Evolutionary conservation across 2,888 invertebrate genomes (phyloP).

Genomic region (Bellardia bayeri): DNA sequence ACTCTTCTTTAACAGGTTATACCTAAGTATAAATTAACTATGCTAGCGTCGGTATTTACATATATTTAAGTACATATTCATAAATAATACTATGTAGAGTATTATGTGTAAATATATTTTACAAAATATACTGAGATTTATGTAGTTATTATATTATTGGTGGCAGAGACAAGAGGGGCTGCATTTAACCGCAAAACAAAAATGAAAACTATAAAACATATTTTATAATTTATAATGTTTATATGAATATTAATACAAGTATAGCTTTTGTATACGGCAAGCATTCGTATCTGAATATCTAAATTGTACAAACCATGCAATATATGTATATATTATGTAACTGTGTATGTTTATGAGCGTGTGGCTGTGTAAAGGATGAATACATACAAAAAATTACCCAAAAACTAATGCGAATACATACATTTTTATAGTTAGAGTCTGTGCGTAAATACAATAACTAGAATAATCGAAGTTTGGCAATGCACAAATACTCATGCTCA

Average conservation of each 20-base stretch:
- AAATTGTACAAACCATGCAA: constrained; percentile 29
- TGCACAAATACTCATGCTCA: neutral
- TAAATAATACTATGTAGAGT: too few species aligned
- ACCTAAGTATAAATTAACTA: too few species aligned
- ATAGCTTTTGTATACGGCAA: neutral
- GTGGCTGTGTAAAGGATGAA: constrained; percentile 25
- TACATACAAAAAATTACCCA: constrained; percentile 40
- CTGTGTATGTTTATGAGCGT: constrained; percentile 15
- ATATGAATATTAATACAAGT: constrained; percentile 17
- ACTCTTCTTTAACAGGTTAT: too few species aligned
- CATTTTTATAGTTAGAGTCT: constrained; percentile 21
- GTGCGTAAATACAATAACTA: constrained; percentile 46
- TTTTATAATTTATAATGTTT: constrained; percentile 43
- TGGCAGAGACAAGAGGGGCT: neutral
- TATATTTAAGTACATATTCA: too few species aligned
- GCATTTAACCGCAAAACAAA: constrained; percentile 45
- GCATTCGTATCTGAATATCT: constrained; percentile 2
- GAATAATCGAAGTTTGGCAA: constrained; percentile 51
- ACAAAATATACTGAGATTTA: too few species aligned
- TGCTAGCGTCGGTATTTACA: too few species aligned
- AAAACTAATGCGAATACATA: constrained; percentile 6
- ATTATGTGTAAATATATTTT: too few species aligned
- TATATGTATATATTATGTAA: neutral
- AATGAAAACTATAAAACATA: constrained; percentile 54
- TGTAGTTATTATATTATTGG: too few species aligned